Evolutionary conservation across 2,113 vertebrate species (phyloP), one percentile per base, ranked within the genome.

Genomic region (Epinephelus moara): DNA sequence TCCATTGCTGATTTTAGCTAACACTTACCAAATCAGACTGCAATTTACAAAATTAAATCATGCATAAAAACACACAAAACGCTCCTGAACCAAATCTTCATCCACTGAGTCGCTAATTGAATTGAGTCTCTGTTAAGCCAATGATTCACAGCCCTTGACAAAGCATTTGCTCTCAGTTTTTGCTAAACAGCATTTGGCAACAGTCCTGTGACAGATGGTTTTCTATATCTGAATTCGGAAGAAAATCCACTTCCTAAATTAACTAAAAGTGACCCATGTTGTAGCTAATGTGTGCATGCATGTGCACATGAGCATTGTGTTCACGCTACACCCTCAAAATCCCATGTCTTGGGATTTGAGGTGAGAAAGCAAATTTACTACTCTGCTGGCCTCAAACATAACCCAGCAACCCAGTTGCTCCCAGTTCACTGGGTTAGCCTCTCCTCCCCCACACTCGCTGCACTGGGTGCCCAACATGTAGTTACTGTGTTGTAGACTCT

Each of bases 401-500:
- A 75, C 23, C 71, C 60, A 52, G 53, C 62, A 63, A 79, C 56
- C 76, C 33, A 14, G 70, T 59, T 40, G 80, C 78, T 80, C 60
- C 42, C 77, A 74, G 81, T 87, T 89, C 59, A 89, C 64, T 82
- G 62, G 82, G 76, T 75, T 62, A 83, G 70, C 57, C 68, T 81
- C 68, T 55, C 79, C 82, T 56, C 81, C 72, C 89, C 74, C 85
- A 69, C 85, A 10, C 73, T 37, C 56, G 14, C 30, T 50, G 52
- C 12, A 23, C 81, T 42, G 68, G 71, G 18, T 42, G 72, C 60
- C 49, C 85, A 78, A 75, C 50, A 40, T 82, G 85, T 75, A 80
- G 81, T 77, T 84, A 90, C 85, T 86, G 87, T 90, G 89, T 84
- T 79, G 81, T 74, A 84, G 85, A 89, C 81, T 45, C 45, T 56